Percentiles rank a stretch among this genome's conserved stretches.
These are phyloP conservation scores for Pristionchus mayeri DNA, from an alignment of 2,888 invertebrate genomes.

Conservation along the genomic window DNA sequence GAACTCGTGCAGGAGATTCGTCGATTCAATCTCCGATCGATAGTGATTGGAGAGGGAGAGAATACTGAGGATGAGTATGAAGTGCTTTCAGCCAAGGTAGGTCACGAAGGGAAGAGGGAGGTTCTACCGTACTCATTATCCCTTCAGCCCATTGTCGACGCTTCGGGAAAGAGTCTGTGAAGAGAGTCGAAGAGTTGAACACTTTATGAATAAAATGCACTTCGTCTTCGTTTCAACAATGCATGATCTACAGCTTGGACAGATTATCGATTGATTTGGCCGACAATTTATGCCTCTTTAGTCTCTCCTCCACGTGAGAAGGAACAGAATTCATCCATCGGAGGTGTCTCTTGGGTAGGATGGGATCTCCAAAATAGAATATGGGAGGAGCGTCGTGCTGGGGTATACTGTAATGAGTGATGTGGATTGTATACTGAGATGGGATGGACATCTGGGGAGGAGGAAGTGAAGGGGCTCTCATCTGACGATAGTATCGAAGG, in stretches of 20 bases:
- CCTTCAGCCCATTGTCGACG: slow-evolving; percentile 5
- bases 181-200: not conserved
- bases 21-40: slow-evolving; percentile 47
- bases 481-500: slow-evolving; percentile 8
- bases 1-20: slow-evolving; percentile 17
- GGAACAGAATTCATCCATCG: slow-evolving; percentile 30
- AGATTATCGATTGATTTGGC: slow-evolving; percentile 18
- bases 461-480: slow-evolving; percentile 5
- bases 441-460: not conserved
- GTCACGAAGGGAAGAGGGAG: too few species aligned
- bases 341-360: not conserved
- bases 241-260: slow-evolving; percentile 2
- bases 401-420: not conserved
- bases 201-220: not conserved
- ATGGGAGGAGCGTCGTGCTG: slow-evolving; percentile 36
- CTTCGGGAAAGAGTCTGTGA: slow-evolving; percentile 32
- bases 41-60: slow-evolving; percentile 23
- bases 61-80: not conserved
- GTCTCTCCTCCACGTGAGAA: slow-evolving; percentile 27
- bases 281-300: not conserved
- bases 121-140: not conserved
- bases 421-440: not conserved
- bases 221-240: not conserved
- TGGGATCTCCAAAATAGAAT: slow-evolving; percentile 35
- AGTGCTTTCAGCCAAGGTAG: slow-evolving; percentile 28